A percentile compares a stretch with the other conserved stretches of the same genome.
Evolutionary conservation across 2,888 invertebrate species (phyloP).

Genomic region (Petrolisthes cinctipes): DNA sequence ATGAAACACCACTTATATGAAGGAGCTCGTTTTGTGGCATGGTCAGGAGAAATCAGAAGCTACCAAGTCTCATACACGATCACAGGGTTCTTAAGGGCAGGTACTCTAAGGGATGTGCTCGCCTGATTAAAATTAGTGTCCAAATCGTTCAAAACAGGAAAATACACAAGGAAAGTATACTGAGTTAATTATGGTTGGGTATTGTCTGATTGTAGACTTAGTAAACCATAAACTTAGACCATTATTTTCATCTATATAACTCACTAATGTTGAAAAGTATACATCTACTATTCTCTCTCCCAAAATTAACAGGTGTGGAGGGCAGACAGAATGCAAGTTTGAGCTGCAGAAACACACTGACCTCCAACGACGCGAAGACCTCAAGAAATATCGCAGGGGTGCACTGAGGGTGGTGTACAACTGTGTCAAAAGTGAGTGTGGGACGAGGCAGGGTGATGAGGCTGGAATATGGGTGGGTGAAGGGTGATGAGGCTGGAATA

Average conservation of each 20-base stretch:
- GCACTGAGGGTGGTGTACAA: slow-evolving; percentile 9
- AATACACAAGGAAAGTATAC: too few species aligned
- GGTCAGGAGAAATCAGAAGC: too few species aligned
- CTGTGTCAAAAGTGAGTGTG: slow-evolving; percentile 11
- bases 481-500: neutral
- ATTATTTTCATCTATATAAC: neutral
- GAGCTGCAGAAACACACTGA: neutral
- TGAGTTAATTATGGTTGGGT: too few species aligned
- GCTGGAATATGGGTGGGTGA: neutral
- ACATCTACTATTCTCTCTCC: neutral
- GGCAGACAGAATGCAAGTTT: slow-evolving; percentile 10
- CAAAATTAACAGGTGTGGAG: slow-evolving; percentile 13
- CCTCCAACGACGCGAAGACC: neutral
- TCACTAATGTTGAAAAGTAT: neutral
- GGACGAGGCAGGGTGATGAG: neutral
- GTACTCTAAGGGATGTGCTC: too few species aligned
- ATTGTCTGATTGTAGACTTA: too few species aligned
- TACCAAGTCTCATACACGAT: too few species aligned
- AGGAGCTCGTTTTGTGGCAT: too few species aligned
- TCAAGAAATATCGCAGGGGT: neutral
- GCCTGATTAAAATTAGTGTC: too few species aligned
- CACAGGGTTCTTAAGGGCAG: too few species aligned
- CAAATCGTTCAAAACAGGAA: too few species aligned
- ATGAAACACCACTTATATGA: too few species aligned
- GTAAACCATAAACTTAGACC: neutral